phyloP scores from a whole-genome alignment of 2,797 vertebrate genomes.

The Phyllotis vaccarum region DNA sequence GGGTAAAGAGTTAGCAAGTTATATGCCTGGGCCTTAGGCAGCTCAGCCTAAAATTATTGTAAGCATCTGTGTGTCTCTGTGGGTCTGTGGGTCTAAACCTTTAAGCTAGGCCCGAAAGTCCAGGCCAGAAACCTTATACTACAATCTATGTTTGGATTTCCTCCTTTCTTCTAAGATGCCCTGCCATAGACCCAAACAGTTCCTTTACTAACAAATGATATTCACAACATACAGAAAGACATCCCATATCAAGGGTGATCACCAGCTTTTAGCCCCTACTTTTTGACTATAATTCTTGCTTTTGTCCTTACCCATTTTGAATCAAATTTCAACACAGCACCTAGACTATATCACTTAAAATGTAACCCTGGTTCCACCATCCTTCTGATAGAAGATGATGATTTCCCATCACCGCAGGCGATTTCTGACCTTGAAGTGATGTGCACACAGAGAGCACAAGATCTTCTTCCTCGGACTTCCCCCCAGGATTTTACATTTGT shows the following conservation, averaged over 20 bases:
- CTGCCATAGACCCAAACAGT: too few relatives aligned
- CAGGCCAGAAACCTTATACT: too few relatives aligned
- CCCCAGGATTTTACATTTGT: not conserved
- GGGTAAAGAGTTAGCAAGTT: too few relatives aligned
- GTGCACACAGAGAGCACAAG: rapidly evolving
- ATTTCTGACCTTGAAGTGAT: not conserved
- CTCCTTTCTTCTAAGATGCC: too few relatives aligned
- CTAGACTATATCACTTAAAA: not conserved
- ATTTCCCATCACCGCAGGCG: not conserved
- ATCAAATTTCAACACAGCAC: not conserved
- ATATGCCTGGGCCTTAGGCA: too few relatives aligned
- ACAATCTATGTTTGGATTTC: too few relatives aligned
- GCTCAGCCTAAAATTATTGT: too few relatives aligned
- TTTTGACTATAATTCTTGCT: not conserved
- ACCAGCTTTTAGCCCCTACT: not conserved
- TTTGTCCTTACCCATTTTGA: not conserved
- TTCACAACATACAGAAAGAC: too few relatives aligned
- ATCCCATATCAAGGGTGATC: not conserved
- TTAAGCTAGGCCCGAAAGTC: too few relatives aligned
- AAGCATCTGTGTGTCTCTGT: too few relatives aligned
- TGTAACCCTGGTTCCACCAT: not conserved
- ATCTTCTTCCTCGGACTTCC: not conserved
- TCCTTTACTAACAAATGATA: too few relatives aligned
- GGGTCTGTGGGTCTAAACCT: too few relatives aligned
- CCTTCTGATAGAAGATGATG: not conserved